phyloP scores from a whole-genome alignment of 2,797 vertebrate species.

The Nasua narica region DNA sequence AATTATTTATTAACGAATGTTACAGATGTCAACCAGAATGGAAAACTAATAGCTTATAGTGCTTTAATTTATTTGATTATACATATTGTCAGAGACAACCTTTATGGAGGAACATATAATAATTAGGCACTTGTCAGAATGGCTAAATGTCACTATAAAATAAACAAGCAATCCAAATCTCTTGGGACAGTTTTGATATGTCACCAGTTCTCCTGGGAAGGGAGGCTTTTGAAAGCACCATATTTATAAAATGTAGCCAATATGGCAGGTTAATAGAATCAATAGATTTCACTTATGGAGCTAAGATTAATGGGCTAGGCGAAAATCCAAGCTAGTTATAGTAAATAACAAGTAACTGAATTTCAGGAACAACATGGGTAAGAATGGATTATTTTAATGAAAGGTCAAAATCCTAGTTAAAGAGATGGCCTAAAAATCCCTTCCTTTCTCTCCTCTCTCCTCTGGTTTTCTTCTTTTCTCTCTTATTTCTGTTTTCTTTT shows the following conservation, averaged over 20 bases:
- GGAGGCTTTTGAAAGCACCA: neutral
- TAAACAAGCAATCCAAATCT: constrained; percentile 24
- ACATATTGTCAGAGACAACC: constrained; percentile 56
- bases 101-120: constrained; percentile 43
- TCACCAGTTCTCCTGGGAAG: constrained; percentile 25
- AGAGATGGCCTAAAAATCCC: neutral
- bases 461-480: neutral
- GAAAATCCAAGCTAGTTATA: constrained; percentile 24
- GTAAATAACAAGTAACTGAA: constrained; percentile 21
- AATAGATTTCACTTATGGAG: constrained; percentile 23
- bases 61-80: constrained; percentile 65
- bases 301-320: constrained; percentile 18
- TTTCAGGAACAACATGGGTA: constrained; percentile 19
- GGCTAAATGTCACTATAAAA: constrained; percentile 50
- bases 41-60: constrained; percentile 61
- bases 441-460: neutral
- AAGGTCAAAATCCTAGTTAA: neutral
- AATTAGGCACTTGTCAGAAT: constrained; percentile 62
- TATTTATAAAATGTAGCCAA: constrained; percentile 41
- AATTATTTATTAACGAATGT: constrained; percentile 68
- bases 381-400: neutral
- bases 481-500: neutral
- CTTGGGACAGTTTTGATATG: constrained; percentile 25
- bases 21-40: constrained; percentile 57
- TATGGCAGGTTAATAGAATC: constrained; percentile 22